A percentile compares a stretch with the other conserved stretches of the same genome.
phyloP scores from a whole-genome alignment of 2,888 invertebrate species.

The Drosophila paramelanica region DNA sequence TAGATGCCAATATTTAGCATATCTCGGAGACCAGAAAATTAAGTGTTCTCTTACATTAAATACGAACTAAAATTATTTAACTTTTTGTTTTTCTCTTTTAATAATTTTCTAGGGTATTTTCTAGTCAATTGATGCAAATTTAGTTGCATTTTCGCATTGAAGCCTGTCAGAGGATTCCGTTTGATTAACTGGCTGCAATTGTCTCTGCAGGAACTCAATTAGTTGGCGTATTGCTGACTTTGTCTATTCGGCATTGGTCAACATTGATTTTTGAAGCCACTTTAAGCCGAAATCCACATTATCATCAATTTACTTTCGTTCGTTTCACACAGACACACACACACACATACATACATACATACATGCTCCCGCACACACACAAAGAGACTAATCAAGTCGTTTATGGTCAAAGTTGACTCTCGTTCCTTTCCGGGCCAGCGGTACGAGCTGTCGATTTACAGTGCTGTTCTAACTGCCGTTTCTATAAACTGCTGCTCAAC shows the following conservation, averaged over 20 bases:
- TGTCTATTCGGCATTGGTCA: not conserved
- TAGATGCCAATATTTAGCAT: too few species aligned
- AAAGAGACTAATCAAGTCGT: constrained; percentile 6
- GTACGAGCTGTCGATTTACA: constrained; percentile 1
- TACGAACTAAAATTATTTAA: too few species aligned
- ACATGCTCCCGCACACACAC: not conserved
- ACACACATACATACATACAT: not conserved
- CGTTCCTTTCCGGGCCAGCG: not conserved
- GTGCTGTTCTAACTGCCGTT: constrained; percentile 1
- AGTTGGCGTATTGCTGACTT: not conserved
- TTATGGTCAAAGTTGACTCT: not conserved
- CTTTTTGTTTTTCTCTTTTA: too few species aligned
- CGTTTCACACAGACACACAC: not conserved
- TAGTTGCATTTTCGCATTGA: not conserved
- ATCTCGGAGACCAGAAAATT: too few species aligned
- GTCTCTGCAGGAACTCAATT: not conserved
- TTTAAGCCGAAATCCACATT: not conserved
- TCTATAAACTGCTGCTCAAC: constrained; percentile 10
- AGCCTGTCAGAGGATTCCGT: not conserved
- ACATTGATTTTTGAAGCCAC: constrained; percentile 1
- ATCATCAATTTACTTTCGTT: not conserved
- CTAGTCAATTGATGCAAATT: too few species aligned
- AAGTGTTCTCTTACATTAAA: too few species aligned
- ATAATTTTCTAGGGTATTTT: not conserved
- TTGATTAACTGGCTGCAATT: not conserved